Evolutionary conservation across 2,797 vertebrate species (phyloP).

Genomic region (Acanthiza pusilla): DNA sequence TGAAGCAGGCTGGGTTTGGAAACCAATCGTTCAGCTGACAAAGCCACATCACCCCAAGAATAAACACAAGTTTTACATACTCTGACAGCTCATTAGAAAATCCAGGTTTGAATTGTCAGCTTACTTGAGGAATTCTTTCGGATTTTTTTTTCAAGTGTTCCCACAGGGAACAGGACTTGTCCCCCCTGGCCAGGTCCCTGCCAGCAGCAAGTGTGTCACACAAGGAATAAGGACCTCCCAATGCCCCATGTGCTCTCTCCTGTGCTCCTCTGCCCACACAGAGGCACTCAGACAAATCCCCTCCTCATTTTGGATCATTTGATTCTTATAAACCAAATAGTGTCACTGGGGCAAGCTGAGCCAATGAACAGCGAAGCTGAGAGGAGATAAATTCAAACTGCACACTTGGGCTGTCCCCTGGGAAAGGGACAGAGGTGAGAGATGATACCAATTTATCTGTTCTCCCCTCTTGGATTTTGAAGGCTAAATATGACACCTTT

Average conservation of each 20-base stretch:
- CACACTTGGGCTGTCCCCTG: background rate
- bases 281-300: background rate
- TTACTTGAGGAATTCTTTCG: background rate
- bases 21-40: background rate
- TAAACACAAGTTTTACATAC: background rate
- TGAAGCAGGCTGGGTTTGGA: background rate
- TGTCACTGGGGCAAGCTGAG: background rate
- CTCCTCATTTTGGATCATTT: background rate
- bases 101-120: background rate
- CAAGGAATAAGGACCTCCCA: background rate
- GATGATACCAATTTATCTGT: background rate
- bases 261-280: background rate
- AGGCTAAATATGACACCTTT: background rate
- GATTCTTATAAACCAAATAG: background rate
- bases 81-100: background rate
- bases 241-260: rapidly evolving
- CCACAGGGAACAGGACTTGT: background rate
- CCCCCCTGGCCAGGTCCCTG: background rate
- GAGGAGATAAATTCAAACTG: background rate
- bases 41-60: background rate
- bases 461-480: background rate
- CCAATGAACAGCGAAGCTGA: background rate
- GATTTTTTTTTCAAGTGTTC: background rate
- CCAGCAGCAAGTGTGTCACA: background rate
- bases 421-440: background rate